Conservation (phyloP, 1,140 invertebrate genomes). For the Popillia japonica region DNA sequence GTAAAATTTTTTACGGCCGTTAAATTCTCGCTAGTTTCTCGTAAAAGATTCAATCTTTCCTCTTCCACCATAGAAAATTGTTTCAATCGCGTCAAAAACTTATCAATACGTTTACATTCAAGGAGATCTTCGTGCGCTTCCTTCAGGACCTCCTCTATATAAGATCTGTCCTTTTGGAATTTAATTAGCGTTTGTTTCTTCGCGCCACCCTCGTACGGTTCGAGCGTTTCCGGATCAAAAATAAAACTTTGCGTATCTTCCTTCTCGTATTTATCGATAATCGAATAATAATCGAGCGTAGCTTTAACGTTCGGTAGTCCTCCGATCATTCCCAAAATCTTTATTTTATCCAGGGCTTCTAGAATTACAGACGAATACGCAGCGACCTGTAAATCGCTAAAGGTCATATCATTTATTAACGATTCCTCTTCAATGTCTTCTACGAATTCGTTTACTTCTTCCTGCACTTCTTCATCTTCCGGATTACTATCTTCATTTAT, state of each 20-base stretch:
- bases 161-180: slow-evolving; percentile 40
- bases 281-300: not conserved
- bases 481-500: too few species aligned
- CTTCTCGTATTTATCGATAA: not conserved
- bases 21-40: slow-evolving; percentile 38
- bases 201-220: slow-evolving; percentile 34
- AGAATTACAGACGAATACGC: too few species aligned
- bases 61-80: slow-evolving; percentile 40
- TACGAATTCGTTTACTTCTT: too few species aligned
- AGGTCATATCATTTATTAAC: slow-evolving; percentile 7
- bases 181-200: slow-evolving; percentile 39
- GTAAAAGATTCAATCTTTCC: slow-evolving; percentile 37
- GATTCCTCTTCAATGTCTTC: not conserved
- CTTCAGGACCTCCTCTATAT: slow-evolving; percentile 37
- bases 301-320: slow-evolving; percentile 12
- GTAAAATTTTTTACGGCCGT: slow-evolving; percentile 2
- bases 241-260: slow-evolving; percentile 21
- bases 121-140: slow-evolving; percentile 38
- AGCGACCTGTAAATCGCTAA: not conserved
- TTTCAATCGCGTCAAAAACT: slow-evolving; percentile 31
- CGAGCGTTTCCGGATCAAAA: slow-evolving; percentile 44
- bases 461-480: too few species aligned
- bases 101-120: not conserved
- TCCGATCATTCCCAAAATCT: slow-evolving; percentile 35
- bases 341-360: too few species aligned